A percentile compares a stretch with the other conserved stretches of the same genome.
phyloP scores from a whole-genome alignment of 1,140 invertebrate species.

The Eupristina koningsbergeri region DNA sequence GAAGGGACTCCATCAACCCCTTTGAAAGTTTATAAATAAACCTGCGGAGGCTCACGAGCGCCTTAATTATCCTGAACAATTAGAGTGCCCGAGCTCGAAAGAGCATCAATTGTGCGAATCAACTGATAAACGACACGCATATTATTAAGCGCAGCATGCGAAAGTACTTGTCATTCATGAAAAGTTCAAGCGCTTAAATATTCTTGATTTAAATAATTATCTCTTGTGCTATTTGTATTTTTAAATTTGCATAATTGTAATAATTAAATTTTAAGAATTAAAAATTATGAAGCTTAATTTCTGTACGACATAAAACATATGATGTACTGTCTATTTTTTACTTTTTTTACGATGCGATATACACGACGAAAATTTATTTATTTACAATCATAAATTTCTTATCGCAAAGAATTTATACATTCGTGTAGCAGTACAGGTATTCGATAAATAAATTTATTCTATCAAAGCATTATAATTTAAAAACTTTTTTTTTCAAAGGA shows the following conservation, averaged over 20 bases:
- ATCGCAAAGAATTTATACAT: background rate
- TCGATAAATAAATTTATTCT: background rate
- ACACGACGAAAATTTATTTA: background rate
- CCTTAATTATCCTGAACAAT: constrained; percentile 43
- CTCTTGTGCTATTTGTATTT: background rate
- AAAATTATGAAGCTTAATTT: background rate
- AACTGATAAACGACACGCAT: constrained; percentile 40
- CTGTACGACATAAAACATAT: background rate
- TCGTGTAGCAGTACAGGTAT: background rate
- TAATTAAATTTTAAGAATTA: background rate
- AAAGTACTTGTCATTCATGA: constrained; percentile 27
- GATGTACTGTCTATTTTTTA: background rate
- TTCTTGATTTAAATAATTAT: constrained; percentile 10
- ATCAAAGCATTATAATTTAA: background rate
- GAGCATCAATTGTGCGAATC: constrained; percentile 46
- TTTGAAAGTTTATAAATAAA: constrained; percentile 48
- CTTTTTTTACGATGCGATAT: background rate
- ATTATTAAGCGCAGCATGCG: constrained; percentile 22
- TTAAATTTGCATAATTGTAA: background rate
- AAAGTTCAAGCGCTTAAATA: background rate
- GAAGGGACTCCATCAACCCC: constrained; percentile 11
- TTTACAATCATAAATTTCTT: background rate
- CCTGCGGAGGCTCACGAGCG: background rate
- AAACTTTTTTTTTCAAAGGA: background rate
- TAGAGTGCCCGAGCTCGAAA: constrained; percentile 13